A percentile compares a stretch with the other conserved stretches of the same genome.
Evolutionary conservation across 2,113 vertebrate species (phyloP).

Genomic region (Pterocles orientalis): DNA sequence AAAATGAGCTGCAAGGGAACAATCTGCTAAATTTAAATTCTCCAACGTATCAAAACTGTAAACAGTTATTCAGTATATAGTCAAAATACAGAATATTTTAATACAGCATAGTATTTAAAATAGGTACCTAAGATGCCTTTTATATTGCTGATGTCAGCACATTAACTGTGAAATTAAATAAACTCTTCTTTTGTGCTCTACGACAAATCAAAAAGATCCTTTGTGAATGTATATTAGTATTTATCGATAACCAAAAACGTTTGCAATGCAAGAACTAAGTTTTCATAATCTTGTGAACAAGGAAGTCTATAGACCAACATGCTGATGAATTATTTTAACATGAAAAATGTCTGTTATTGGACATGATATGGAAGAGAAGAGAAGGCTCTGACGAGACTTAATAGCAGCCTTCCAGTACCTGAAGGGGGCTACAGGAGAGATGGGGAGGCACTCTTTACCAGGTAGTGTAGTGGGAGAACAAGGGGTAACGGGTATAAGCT

Average conservation of each 20-base stretch:
- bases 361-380: not conserved
- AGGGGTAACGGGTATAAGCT: too few species aligned
- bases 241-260: not conserved
- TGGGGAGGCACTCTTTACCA: too few species aligned
- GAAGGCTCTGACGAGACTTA: too few species aligned
- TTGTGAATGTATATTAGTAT: not conserved
- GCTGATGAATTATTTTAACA: not conserved
- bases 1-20: not conserved
- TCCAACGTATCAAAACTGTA: not conserved
- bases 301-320: not conserved
- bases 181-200: not conserved
- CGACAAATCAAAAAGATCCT: not conserved
- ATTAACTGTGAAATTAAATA: not conserved
- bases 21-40: not conserved
- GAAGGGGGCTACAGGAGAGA: too few species aligned
- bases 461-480: too few species aligned
- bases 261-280: not conserved
- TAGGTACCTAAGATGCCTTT: not conserved
- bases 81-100: not conserved
- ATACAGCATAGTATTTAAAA: not conserved
- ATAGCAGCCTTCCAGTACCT: too few species aligned
- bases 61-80: not conserved
- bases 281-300: not conserved
- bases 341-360: not conserved
- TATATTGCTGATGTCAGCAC: not conserved